Base-by-base conservation (phyloP, 2,888 invertebrate genomes). In the Coronaproctus castanopsis region DNA sequence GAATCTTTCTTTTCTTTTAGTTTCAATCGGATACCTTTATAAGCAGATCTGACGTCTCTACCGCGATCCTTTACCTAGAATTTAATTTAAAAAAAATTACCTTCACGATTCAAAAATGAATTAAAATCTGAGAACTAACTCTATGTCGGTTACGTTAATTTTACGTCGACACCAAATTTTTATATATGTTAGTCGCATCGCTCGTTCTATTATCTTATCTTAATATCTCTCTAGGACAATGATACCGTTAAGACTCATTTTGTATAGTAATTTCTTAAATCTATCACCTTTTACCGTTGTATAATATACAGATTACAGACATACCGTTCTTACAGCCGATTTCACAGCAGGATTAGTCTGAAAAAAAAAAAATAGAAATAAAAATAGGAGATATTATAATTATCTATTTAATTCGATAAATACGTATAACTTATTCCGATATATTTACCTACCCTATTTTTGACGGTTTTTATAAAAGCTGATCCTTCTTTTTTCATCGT, bases 311-410 rank as follows among this genome's bases (percentile, higher is more conserved):
- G n/a, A n/a, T n/a, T n/a, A n/a, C n/a, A n/a, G n/a, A n/a, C n/a
- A n/a, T 81, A 91, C 91, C 78, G 87, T 83, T 80, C 89, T 88
- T 62, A 91, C 89, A 69, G 91, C 91, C 73, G 85, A 87, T 77
- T 87, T 89, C 74, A 92, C 82, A 69, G 90, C 90, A 69, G 91
- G 91, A 77, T 91, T 91, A 66, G 91, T 88, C 89, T 90, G 78
- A 70, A 83, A 80, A 76, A 64, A 65, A 62, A 65, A 52, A 61
- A 61, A 64, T 58, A 62, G 57, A 22, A 56, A 53, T 62, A 22
- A 57, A 56, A 54, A 62, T 56, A 54, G 52, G 50, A 55, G 63
- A 64, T 61, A 50, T 57, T 58, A 54, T 56, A 49, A 57, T 36
- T 58, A 51, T 52, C 51, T 62, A 61, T 56, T 57, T 20, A 36